Evolutionary conservation across 2,888 invertebrate genomes (phyloP).

Genomic region (Lysandra coridon): DNA sequence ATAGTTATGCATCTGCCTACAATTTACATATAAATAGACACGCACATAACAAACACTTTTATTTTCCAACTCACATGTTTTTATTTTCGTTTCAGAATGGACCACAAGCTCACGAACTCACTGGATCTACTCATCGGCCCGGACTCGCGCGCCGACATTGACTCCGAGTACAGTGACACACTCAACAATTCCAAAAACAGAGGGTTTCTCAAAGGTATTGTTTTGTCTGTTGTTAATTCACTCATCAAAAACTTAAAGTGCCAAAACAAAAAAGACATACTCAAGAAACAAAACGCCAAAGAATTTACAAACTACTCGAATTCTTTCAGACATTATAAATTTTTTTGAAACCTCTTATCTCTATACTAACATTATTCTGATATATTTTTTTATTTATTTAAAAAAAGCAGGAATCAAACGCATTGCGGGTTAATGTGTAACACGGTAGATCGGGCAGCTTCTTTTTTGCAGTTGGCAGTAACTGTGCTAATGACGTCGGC

Average conservation of each 20-base stretch:
- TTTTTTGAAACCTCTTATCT: too few species aligned
- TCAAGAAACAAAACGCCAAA: not conserved
- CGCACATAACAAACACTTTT: not conserved
- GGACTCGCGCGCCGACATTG: slow-evolving; percentile 72
- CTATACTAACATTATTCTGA: too few species aligned
- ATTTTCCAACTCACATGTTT: slow-evolving; percentile 37
- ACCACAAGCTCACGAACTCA: slow-evolving; percentile 74
- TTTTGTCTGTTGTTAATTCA: slow-evolving; percentile 15
- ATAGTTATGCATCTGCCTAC: too few species aligned
- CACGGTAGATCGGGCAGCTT: not conserved
- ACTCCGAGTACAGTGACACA: slow-evolving; percentile 74
- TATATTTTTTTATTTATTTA: too few species aligned
- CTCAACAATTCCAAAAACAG: slow-evolving; percentile 75
- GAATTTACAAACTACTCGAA: not conserved
- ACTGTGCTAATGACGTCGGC: too few species aligned
- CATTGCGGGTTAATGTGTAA: too few species aligned
- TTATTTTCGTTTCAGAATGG: slow-evolving; percentile 53
- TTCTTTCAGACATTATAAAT: not conserved
- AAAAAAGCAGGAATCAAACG: too few species aligned
- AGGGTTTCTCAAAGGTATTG: slow-evolving; percentile 70
- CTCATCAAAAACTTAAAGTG: not conserved
- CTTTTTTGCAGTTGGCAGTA: too few species aligned
- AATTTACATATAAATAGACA: not conserved
- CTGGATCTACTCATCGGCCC: slow-evolving; percentile 74
- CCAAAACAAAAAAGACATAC: too few species aligned